Evolutionary conservation across 2,113 vertebrate species (phyloP).

Genomic region (Morone saxatilis): DNA sequence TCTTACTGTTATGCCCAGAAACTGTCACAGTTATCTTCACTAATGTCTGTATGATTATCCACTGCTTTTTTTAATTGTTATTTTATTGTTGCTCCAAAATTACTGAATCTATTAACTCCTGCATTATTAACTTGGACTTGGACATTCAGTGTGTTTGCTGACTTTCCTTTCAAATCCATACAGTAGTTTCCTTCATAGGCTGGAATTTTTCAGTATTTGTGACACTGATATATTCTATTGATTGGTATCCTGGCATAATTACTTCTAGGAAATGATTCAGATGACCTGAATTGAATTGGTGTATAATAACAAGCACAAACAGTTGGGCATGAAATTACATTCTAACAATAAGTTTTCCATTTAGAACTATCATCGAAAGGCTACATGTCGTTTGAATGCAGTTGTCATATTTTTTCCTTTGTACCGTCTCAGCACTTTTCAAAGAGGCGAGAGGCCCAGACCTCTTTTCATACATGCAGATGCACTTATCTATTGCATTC

Average conservation of each 20-base stretch:
- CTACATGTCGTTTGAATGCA: slow-evolving; percentile 29
- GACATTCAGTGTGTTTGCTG: background rate
- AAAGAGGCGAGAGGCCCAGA: background rate
- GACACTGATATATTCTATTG: slow-evolving; percentile 6
- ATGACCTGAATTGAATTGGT: background rate
- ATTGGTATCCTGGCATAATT: slow-evolving; percentile 29
- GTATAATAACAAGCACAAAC: slow-evolving; percentile 25
- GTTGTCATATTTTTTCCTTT: slow-evolving; percentile 8
- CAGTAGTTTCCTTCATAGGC: background rate
- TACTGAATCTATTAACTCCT: background rate
- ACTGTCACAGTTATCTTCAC: slow-evolving; percentile 45
- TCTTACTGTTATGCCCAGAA: slow-evolving; percentile 28
- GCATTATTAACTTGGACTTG: too few species aligned
- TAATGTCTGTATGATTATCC: slow-evolving; percentile 29
- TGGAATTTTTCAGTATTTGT: background rate
- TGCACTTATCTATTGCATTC: slow-evolving; percentile 27
- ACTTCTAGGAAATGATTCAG: slow-evolving; percentile 3
- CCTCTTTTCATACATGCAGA: slow-evolving; percentile 42
- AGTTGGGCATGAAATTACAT: slow-evolving; percentile 28
- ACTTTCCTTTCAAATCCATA: slow-evolving; percentile 11
- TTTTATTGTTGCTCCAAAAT: background rate
- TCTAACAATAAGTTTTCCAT: slow-evolving; percentile 35
- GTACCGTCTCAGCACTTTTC: background rate
- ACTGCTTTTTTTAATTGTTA: background rate
- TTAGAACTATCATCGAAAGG: slow-evolving; percentile 18